A percentile compares a stretch with the other conserved stretches of the same genome.
phyloP scores from a whole-genome alignment of 2,888 invertebrate genomes.

The Teleogryllus oceanicus region DNA sequence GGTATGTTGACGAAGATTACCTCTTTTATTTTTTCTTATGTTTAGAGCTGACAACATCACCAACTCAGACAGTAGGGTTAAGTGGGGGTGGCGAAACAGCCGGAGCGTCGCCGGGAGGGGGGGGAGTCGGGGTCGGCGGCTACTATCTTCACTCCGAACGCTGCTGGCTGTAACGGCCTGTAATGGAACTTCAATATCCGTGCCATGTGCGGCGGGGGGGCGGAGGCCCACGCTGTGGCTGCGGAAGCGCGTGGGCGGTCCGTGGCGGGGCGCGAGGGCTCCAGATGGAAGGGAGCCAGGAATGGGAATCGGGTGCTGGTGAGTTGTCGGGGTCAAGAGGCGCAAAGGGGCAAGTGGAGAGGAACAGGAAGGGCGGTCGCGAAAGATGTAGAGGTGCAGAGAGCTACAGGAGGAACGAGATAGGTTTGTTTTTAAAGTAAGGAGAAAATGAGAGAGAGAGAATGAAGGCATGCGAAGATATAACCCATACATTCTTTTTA shows the following conservation, averaged over 20 bases:
- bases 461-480: no score
- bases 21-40: no score
- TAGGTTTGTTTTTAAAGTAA: no score
- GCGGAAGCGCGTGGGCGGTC: not conserved
- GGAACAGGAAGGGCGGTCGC: not conserved
- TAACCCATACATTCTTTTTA: no score
- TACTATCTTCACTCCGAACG: not conserved
- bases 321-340: not conserved
- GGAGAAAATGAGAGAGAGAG: no score
- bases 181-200: slow-evolving; percentile 18
- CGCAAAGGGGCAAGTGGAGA: no score
- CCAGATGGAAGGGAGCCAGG: not conserved
- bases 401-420: no score
- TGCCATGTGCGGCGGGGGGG: not conserved
- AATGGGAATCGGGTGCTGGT: not conserved
- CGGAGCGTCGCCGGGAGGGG: not conserved
- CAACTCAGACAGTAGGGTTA: no score
- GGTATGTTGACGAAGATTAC: no score
- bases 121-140: not conserved
- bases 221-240: no score
- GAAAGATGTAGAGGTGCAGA: not conserved
- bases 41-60: no score
- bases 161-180: not conserved
- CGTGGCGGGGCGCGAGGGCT: not conserved
- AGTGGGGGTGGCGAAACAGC: no score